Evolutionary conservation across 2,113 vertebrate species (phyloP).

Genomic region (Channa maculata): DNA sequence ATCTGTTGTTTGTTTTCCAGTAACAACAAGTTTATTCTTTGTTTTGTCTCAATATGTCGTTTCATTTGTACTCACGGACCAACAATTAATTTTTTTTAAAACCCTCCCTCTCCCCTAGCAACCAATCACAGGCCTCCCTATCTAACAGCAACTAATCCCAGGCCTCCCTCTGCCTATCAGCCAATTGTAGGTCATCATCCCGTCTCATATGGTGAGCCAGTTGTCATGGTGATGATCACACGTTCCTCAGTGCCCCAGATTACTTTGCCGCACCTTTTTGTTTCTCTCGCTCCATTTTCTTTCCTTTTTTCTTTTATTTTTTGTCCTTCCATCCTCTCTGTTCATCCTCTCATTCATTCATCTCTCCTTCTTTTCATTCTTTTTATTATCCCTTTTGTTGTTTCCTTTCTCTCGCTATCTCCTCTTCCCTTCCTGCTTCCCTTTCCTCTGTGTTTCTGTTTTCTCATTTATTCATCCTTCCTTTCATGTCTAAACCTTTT

Average conservation of each 20-base stretch:
- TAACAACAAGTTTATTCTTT: too few species aligned
- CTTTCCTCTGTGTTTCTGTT: not conserved
- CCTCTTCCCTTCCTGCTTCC: too few species aligned
- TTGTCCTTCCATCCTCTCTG: too few species aligned
- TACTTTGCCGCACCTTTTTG: not conserved
- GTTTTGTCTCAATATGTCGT: too few species aligned
- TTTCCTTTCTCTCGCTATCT: rapidly evolving
- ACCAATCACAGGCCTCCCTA: constrained; percentile 13
- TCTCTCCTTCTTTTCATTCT: too few species aligned
- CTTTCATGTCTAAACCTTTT: too few species aligned
- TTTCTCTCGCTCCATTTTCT: not conserved
- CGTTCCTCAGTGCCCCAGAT: constrained; percentile 71
- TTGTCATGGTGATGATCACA: constrained; percentile 69
- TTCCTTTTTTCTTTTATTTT: too few species aligned
- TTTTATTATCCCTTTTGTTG: not conserved
- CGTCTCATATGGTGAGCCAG: constrained; percentile 32
- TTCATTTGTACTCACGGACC: too few species aligned
- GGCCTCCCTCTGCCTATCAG: not conserved
- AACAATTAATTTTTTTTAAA: too few species aligned
- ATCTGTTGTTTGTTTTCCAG: too few species aligned
- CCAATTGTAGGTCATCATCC: not conserved
- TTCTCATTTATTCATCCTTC: not conserved
- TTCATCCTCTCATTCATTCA: too few species aligned
- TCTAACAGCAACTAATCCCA: constrained; percentile 7
- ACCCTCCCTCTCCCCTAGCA: not conserved